Conservation (phyloP, 2,888 invertebrate genomes). For the Augochlorella aurata region DNA sequence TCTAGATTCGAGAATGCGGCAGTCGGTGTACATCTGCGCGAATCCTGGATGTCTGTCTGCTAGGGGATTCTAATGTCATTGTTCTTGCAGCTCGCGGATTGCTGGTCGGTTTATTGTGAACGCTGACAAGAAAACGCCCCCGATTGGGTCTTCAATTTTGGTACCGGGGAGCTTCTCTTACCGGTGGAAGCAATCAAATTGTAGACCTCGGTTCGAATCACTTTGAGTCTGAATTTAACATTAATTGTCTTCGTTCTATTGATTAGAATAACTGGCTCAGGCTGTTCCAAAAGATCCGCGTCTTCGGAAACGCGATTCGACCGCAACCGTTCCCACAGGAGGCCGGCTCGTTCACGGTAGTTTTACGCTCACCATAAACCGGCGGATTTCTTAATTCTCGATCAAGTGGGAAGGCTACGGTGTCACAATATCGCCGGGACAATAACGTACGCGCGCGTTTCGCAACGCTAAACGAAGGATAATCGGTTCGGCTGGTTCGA, state of each 20-base stretch:
- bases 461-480: conserved; percentile 8
- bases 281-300: not conserved
- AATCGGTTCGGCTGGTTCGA: not conserved
- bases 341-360: not conserved
- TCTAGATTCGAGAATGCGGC: not conserved
- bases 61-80: not conserved
- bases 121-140: not conserved
- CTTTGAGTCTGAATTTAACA: no score
- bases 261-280: no score
- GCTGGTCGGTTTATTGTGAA: not conserved
- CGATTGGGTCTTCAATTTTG: not conserved
- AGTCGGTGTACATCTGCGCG: not conserved
- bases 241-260: no score
- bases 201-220: no score
- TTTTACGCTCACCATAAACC: not conserved
- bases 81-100: not conserved
- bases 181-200: no score
- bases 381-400: not conserved
- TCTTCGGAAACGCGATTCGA: not conserved
- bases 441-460: conserved; percentile 8
- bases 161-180: no score
- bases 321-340: not conserved
- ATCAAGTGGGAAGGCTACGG: not conserved
- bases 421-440: not conserved
- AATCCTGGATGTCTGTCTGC: not conserved